Evolutionary conservation across 2,888 invertebrate genomes (phyloP), one percentile per base, ranked within the genome.

Genomic region (Axea sp.): DNA sequence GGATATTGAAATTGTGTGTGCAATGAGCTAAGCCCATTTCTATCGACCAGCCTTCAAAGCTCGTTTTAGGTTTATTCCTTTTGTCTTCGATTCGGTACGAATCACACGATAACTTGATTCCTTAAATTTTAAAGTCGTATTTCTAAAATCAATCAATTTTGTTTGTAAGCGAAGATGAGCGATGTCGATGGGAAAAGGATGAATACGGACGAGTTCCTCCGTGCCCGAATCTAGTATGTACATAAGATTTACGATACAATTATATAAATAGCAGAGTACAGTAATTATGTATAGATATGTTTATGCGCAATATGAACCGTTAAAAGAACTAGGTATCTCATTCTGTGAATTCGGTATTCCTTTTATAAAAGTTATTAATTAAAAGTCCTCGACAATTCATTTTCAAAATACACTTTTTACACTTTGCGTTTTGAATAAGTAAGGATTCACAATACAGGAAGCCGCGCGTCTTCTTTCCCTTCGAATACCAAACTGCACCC

Each of bases 191-290:
- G 77, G 79, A 78, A 41, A 80, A 81, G 80, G 78, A 81, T 74
- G n/a, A n/a, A 78, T 78, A 82, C 82, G 82, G 82, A 83, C 80
- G 82, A 82, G 82, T 84, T 84, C 81, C 82, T 85, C 80, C 82
- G 82, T 83, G 79, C 77, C 82, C 83, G 77, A 79, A 80, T 77
- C 71, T 81, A 78, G 73, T 75, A 41, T 82, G 80, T 81, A 81
- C 31, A 82, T 82, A 80, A 67, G 53, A 72, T 75, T 76, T 49
- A 77, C 37, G 60, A 67, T 75, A 75, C 67, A 31, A 75, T 71
- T 65, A 65, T 71, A 73, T 14, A 39, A 69, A 72, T 74, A 80
- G 76, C 55, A 74, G 41, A 78, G 75, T 78, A 78, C 41, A 75
- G 75, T 65, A 73, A 41, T 55, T 53, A 65, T 73, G 73, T 41